Conservation (phyloP, 2,888 invertebrate species). For the Rotaria socialis region DNA sequence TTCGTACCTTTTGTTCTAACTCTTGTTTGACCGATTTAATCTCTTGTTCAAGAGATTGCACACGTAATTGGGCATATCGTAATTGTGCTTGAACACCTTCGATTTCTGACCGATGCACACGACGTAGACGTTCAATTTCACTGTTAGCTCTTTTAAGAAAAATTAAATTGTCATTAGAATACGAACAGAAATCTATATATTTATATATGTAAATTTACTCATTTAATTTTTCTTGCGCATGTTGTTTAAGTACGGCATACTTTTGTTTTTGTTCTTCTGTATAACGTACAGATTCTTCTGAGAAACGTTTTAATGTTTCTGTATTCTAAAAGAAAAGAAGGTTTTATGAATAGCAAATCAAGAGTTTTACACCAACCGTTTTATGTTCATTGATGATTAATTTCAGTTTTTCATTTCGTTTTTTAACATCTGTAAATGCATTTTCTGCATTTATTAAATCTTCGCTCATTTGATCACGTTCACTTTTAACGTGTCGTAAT, state of each 20-base stretch:
- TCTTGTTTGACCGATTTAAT: conserved; percentile 63
- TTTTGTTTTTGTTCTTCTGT: conserved; percentile 69
- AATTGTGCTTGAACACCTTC: conserved; percentile 78
- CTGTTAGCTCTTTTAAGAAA: conserved; percentile 67
- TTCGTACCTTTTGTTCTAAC: conserved; percentile 72
- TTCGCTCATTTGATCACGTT: conserved; percentile 37
- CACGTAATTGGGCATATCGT: conserved; percentile 80
- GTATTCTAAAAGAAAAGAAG: not conserved
- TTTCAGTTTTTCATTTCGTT: conserved; percentile 35
- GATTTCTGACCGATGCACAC: conserved; percentile 73
- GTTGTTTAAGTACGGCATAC: conserved; percentile 78
- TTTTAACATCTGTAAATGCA: not conserved
- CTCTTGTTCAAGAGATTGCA: conserved; percentile 69
- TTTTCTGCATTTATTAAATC: conserved; percentile 18
- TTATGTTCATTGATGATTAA: conserved; percentile 9
- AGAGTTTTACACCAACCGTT: not conserved
- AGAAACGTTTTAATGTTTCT: conserved; percentile 24
- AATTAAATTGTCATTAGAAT: not conserved
- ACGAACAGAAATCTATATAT: not conserved
- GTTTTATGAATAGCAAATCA: no score
- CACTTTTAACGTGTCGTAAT: conserved; percentile 14
- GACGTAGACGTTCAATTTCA: conserved; percentile 70
- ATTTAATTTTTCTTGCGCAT: conserved; percentile 83
- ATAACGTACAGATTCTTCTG: conserved; percentile 33
- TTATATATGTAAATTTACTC: conserved; percentile 62